A percentile compares a stretch with the other conserved stretches of the same genome.
phyloP scores from a whole-genome alignment of 2,113 vertebrate species.

The Neoarius graeffei region DNA sequence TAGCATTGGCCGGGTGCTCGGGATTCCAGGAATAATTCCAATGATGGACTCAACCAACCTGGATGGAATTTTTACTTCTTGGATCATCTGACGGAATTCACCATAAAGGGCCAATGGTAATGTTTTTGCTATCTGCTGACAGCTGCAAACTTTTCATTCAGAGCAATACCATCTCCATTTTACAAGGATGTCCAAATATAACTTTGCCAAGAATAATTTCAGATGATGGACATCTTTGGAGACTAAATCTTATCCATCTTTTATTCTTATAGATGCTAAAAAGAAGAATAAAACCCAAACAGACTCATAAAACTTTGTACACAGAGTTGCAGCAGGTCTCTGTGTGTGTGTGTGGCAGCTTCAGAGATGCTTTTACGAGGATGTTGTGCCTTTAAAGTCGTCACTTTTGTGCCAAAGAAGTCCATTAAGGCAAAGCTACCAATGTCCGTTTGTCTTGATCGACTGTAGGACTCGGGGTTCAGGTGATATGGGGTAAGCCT shows the following conservation, averaged over 20 bases:
- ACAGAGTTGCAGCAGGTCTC: background rate
- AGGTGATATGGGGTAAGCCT: slow-evolving; percentile 52
- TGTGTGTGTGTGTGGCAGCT: slow-evolving; percentile 28
- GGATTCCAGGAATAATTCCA: background rate
- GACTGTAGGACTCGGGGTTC: slow-evolving; percentile 63
- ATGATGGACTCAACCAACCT: background rate
- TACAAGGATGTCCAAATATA: background rate
- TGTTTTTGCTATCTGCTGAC: background rate
- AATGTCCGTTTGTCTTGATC: slow-evolving; percentile 64
- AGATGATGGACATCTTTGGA: background rate
- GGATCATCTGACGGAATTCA: background rate
- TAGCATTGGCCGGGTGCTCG: background rate
- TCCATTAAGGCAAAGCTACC: slow-evolving; percentile 62
- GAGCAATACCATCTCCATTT: background rate
- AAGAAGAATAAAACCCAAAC: background rate
- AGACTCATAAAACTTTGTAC: background rate
- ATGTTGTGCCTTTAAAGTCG: slow-evolving; percentile 62
- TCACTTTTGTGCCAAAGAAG: slow-evolving; percentile 63
- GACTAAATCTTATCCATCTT: background rate
- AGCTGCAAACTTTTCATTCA: background rate
- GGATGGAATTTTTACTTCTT: background rate
- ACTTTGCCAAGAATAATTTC: background rate
- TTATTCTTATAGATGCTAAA: background rate
- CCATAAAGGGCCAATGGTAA: background rate
- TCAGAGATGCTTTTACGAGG: slow-evolving; percentile 67